Conservation (phyloP, 2,113 vertebrate genomes). For the Melanotaenia duboulayi region DNA sequence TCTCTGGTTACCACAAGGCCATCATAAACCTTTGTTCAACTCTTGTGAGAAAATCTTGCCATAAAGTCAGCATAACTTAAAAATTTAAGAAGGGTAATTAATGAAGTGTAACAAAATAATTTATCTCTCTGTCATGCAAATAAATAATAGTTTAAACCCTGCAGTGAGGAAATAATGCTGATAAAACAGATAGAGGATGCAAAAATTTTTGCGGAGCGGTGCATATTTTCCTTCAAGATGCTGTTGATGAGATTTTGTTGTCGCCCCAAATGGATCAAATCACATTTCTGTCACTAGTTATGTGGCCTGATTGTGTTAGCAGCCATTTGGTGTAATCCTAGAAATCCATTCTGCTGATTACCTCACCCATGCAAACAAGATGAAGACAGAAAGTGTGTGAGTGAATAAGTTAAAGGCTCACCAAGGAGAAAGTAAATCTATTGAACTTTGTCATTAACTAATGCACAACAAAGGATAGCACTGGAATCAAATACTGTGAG, state of each 20-base stretch:
- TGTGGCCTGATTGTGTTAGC: conserved; percentile 50
- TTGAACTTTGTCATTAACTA: conserved; percentile 12
- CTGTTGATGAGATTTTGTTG: conserved; percentile 61
- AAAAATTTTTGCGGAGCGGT: neutral
- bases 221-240: conserved; percentile 47
- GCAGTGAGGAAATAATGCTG: conserved; percentile 21
- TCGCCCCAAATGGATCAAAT: conserved; percentile 57
- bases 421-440: conserved; percentile 13
- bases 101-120: conserved; percentile 29
- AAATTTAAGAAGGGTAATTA: conserved; percentile 31
- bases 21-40: conserved; percentile 39
- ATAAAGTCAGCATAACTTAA: conserved; percentile 17
- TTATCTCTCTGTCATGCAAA: conserved; percentile 33
- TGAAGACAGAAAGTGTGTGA: conserved; percentile 25
- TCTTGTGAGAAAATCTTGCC: conserved; percentile 21
- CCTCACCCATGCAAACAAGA: conserved; percentile 45
- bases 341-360: conserved; percentile 54
- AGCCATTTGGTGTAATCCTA: conserved; percentile 62
- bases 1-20: conserved; percentile 53
- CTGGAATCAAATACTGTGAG: conserved; percentile 4
- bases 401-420: conserved; percentile 27
- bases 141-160: conserved; percentile 23
- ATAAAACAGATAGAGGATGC: conserved; percentile 35
- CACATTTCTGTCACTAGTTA: conserved; percentile 54
- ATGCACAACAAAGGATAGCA: neutral